Evolutionary conservation across 2,888 invertebrate genomes (phyloP), one percentile per base, ranked within the genome.

Genomic region (Tenthredo distinguenda): DNA sequence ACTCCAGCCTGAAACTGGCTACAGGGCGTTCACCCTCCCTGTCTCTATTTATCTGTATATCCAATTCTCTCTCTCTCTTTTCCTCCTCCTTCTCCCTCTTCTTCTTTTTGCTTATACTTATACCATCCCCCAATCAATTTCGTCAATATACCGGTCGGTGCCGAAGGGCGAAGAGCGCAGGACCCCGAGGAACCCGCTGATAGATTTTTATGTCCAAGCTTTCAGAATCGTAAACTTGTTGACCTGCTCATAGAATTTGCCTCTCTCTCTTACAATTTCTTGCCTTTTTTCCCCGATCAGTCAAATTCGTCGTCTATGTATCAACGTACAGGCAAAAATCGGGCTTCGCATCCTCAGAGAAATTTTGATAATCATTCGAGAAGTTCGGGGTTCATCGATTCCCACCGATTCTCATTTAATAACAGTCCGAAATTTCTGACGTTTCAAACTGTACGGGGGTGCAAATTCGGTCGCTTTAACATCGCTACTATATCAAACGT

Each of bases 1-100:
- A 89, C 89, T 90, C 89, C 90, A 87, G 86, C 83, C 72, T 85
- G 85, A 88, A 87, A 86, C 84, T 81, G 81, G 81, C 81, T 81
- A 62, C 50, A 40, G 81, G 81, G 81, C 62, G 58, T 81, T 81
- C 81, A 81, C 81, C 81, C 81, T 81, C 58, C 55, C 62, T 62
- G 62, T 37, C 81, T 81, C 40, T 77, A 74, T 74, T 43, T 43
- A 43, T 74, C 40, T 43, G 40, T 74, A 43, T 15, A 21, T 74
- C 40, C 40, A 26, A 26, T 43, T 43, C 21, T 43, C 74, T 74
- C 31, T 5, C 7, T 74, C 37, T 74, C 7, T 34, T 21, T 26
- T 21, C 9, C 62, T 37, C 18, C 62, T 15, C 15, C 62, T n/a
- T 26, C 26, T 40, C 40, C 62, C 21, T 47, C 47, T 55, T 55